Evolutionary conservation across 2,888 invertebrate species (phyloP).

Genomic region (Drosophila macrospina): DNA sequence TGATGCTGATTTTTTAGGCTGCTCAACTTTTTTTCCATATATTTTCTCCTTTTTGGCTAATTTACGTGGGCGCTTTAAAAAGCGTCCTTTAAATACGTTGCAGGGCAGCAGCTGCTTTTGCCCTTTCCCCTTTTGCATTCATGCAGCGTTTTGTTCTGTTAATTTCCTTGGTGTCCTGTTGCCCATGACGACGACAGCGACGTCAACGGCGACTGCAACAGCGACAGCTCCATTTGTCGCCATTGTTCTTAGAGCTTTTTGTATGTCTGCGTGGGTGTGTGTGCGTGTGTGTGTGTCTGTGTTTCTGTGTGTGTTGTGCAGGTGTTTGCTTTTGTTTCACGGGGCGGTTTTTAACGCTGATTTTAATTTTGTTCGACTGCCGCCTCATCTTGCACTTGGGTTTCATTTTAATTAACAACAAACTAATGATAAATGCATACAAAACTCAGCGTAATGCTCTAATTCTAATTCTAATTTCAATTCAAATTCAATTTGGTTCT

Average conservation of each 20-base stretch:
- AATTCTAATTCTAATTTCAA: slow-evolving; percentile 43
- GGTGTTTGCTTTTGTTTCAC: slow-evolving; percentile 73
- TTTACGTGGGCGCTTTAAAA: slow-evolving; percentile 44
- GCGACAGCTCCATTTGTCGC: slow-evolving; percentile 74
- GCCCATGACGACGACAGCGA: slow-evolving; percentile 65
- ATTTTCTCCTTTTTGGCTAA: slow-evolving; percentile 39
- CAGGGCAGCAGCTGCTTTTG: slow-evolving; percentile 6
- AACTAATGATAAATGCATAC: slow-evolving; percentile 74
- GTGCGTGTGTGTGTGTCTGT: slow-evolving; percentile 17
- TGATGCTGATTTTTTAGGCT: slow-evolving; percentile 57
- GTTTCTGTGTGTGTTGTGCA: slow-evolving; percentile 48
- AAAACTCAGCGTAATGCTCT: slow-evolving; percentile 52
- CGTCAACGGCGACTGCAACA: slow-evolving; percentile 20
- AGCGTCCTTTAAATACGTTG: slow-evolving; percentile 23
- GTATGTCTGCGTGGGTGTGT: slow-evolving; percentile 25
- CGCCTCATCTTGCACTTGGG: slow-evolving; percentile 57
- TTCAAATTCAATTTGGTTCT: slow-evolving; percentile 74
- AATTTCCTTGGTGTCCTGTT: slow-evolving; percentile 77
- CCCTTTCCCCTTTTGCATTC: slow-evolving; percentile 41
- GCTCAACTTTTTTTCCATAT: slow-evolving; percentile 31
- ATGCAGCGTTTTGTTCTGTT: slow-evolving; percentile 66
- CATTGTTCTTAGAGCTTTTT: slow-evolving; percentile 64
- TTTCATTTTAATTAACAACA: slow-evolving; percentile 77
- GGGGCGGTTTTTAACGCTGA: slow-evolving; percentile 75
- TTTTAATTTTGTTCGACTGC: slow-evolving; percentile 64